Base-by-base conservation (phyloP, 1,140 invertebrate species). In the Formica exsecta region DNA sequence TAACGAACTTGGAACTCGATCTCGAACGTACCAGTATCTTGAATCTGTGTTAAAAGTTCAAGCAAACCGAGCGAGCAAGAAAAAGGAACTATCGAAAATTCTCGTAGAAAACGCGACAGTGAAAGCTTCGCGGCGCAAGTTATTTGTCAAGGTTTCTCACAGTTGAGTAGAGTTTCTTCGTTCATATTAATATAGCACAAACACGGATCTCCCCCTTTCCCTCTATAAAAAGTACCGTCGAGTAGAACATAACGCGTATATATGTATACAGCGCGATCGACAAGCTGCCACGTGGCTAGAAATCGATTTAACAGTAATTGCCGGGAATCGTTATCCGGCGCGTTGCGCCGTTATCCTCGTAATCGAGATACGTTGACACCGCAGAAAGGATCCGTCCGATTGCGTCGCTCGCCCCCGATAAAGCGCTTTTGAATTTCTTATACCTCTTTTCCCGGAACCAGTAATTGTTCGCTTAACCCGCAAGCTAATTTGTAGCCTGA, bases 141-240 rank as follows among this genome's bases (percentile, higher is more conserved):
- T 88, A 89, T 88, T 88, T 77, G 86, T 59, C 41, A 74, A 41
- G 65, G 57, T 77, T 81, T 88, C 65, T 80, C 77, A 44, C 76
- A 48, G 51, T 22, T 19, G 76, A 64, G 22, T 57, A 80, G 77
- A 80, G 77, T 80, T 80, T 80, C 77, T 80, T 48, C 65, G 76
- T 68, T 80, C 22, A 48, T 70, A 80, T 80, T 80, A 80, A 70
- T 70, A 80, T 25, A 57, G 62, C 44, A 32, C 3, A 77, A 77
- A 36, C 19, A 25, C 41, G 75, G 19, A 77, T 77, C 57, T n/a
- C 36, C n/a, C 19, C 19, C 57, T n/a, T 11, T 2, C n/a, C 54
- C 32, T 25, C 19, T 54, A 61, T 13, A 65, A 65, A 64, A 77
- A 65, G 16, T 36, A 59, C 62, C 19, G 25, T n/a, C 19, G 38